Evolutionary conservation across 1,140 invertebrate species (phyloP), one percentile per base, ranked within the genome.

Genomic region (Melanaphis sacchari): DNA sequence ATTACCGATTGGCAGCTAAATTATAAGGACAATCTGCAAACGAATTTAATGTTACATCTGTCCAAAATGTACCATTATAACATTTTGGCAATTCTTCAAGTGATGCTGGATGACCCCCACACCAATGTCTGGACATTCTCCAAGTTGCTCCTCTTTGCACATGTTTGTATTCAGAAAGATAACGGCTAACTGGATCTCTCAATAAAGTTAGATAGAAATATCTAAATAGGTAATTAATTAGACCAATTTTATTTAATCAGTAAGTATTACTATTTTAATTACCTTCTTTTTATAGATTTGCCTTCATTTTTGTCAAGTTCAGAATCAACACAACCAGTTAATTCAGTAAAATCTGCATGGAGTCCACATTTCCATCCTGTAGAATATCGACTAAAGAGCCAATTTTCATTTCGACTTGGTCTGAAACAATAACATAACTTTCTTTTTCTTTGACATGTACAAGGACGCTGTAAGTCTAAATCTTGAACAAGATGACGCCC

Each of bases 351-450:
- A 96, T 99, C 98, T 22, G 99, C 99, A 96, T 99, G 99, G 36
- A 99, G 96, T 90, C 99, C 99, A 96, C 99, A 99, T 94, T 98
- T 98, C 99, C 99, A 99, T 89, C 99, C 99, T 36, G 98, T 99
- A 18, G 99, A 99, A 95, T 99, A 99, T 94, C 99, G 96, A 95
- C 98, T 99, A 96, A 99, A 99, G 88, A 99, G 96, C 99, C 99
- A 99, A 95, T 97, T 97, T 96, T 98, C 97, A 95, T 98, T 97
- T 94, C 97, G 96, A 96, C 98, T 97, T 93, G 98, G 98, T 94
- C 98, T 96, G 95, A 98, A 98, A 96, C 98, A 99, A 95, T 98
- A 98, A 95, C 98, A 99, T 94, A 98, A 96, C 95, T 98, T 99
- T 93, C 97, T 96, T 94, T 97, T 96, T 94, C 97, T 96, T 95